Evolutionary conservation across 37 sponge, comb jelly and placozoan species (phyloP), one percentile per base, ranked within the genome.

Genomic region (Spongilla lacustris): DNA sequence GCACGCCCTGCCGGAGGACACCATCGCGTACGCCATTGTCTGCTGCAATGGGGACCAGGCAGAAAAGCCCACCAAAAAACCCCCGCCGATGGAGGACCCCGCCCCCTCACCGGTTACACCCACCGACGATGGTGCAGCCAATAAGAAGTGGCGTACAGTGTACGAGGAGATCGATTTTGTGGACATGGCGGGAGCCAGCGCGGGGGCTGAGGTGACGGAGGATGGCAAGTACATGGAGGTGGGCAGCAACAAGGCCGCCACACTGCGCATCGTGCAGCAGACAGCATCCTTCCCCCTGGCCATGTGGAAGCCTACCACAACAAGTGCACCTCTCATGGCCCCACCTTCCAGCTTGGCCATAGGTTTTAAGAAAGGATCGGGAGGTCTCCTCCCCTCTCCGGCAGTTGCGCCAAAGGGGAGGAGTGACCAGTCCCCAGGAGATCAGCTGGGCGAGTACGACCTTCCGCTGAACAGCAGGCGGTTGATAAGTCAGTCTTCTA

Each of bases 391-490:
- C 12, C 58, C 58, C 4, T 58, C 58, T 10, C 58, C 58, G 14
- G 58, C 21, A 17, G 58, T 17, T 1, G 19, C 58, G 58, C 6
- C 41, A 41, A 41, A 41, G 41, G 58, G 14, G 58, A 17, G 19
- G 58, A 14, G 12, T 17, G 58, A 58, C 21, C 58, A 6, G 1
- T 17, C 58, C 58, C 19, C 58, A 0, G 58, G 58, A 17, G 11
- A 17, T 17, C 58, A 13, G 14, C 58, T 13, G 27, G 76, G 31
- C 8, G 35, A 22, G 26, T 77, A 82, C 46, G 77, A 82, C 70
- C 50, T 88, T 8, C 77, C 83, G 10, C 37, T 76, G 35, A 82
- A 88, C 75, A 82, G 83, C 71, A 71, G 77, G 21, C 26, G 76
- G 58, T 48, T 88, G 35, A 38, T 74, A 8, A 50, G 38, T 36